These are phyloP conservation scores for Phrynocephalus forsythii DNA, from an alignment of 2,797 vertebrate genomes.

Conservation along the genomic window DNA sequence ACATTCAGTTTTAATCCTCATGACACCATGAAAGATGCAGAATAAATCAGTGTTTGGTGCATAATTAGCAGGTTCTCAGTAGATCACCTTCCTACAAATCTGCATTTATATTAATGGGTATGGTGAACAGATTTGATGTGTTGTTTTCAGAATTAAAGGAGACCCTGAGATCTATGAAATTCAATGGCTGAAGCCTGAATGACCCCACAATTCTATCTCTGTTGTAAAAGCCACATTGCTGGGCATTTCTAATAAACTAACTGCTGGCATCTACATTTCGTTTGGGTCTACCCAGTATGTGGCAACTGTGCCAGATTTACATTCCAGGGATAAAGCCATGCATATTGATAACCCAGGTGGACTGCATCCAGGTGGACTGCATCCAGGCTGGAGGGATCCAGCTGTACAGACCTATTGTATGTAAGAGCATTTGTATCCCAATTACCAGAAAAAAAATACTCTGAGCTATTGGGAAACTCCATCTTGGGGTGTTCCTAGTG, in stretches of 20 bases:
- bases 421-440: neutral
- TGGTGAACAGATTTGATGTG: too few species aligned
- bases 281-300: neutral
- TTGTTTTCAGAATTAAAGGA: neutral
- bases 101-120: neutral
- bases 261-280: neutral
- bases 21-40: neutral
- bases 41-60: neutral
- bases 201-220: neutral
- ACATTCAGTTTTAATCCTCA: neutral
- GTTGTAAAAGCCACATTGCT: neutral
- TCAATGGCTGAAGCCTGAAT: neutral
- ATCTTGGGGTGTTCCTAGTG: neutral
- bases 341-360: neutral
- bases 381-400: neutral
- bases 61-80: neutral
- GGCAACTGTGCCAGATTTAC: neutral
- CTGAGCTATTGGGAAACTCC: neutral
- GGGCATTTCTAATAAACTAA: neutral
- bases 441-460: neutral
- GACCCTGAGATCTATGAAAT: neutral
- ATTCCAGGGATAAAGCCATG: too few species aligned
- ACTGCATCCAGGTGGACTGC: neutral
- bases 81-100: neutral
- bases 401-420: neutral